A percentile compares a stretch with the other conserved stretches of the same genome.
phyloP scores from a whole-genome alignment of 2,797 vertebrate genomes.

The Cyprinodon diabolis region DNA sequence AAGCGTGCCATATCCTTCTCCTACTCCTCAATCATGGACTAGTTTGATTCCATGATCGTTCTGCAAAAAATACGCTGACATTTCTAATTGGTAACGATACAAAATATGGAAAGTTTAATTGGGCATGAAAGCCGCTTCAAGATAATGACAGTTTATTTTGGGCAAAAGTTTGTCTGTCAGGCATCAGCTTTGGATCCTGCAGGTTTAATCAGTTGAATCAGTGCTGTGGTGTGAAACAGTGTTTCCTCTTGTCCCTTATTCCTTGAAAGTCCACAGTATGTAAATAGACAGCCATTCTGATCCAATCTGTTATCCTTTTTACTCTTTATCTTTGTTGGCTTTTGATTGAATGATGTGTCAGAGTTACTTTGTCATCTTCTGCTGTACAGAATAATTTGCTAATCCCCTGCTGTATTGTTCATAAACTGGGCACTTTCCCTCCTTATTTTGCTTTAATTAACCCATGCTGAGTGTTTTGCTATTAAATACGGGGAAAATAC shows the following conservation, averaged over 20 bases:
- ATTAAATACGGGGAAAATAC: conserved; percentile 29
- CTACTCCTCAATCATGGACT: neutral
- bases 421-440: conserved; percentile 5
- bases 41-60: neutral
- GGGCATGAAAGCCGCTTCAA: too few relatives aligned
- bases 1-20: neutral
- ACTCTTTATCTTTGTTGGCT: neutral
- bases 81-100: neutral
- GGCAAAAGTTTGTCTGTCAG: too few relatives aligned
- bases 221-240: neutral
- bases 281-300: neutral
- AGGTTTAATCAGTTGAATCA: neutral
- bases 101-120: neutral
- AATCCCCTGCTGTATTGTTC: conserved; percentile 1
- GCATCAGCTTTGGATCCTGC: neutral
- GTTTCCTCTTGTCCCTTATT: neutral
- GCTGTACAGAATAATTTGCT: neutral
- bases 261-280: neutral
- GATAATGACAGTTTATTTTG: too few relatives aligned
- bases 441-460: conserved; percentile 16
- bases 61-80: neutral
- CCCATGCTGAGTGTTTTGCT: conserved; percentile 19
- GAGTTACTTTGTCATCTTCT: neutral
- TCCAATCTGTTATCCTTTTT: neutral
- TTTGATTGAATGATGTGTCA: neutral